Conservation (phyloP, 1,140 invertebrate species). For the Dendroctonus valens region DNA sequence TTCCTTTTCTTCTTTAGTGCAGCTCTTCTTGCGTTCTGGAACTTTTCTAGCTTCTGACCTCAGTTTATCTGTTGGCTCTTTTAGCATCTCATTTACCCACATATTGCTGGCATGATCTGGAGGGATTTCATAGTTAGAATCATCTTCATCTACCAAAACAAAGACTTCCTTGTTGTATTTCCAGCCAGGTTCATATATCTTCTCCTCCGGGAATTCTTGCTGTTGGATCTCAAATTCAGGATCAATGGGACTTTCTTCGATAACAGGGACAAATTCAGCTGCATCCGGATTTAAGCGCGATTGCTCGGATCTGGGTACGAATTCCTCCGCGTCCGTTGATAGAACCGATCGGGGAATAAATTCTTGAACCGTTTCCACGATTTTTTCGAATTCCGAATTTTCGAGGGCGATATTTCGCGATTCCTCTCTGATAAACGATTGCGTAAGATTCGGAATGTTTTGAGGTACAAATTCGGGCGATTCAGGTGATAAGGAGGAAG, state of each 20-base stretch:
- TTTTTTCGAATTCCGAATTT: constrained; percentile 43
- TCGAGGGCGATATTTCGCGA: background rate
- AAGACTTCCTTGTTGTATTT: constrained; percentile 36
- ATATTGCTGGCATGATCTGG: constrained; percentile 39
- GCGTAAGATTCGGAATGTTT: constrained; percentile 1
- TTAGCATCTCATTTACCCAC: constrained; percentile 43
- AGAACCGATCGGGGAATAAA: constrained; percentile 42
- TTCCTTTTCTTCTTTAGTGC: constrained; percentile 32
- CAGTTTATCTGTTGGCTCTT: constrained; percentile 33
- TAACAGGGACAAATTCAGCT: constrained; percentile 46
- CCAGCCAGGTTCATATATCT: constrained; percentile 35
- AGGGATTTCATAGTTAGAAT: constrained; percentile 36
- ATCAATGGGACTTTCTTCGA: constrained; percentile 17
- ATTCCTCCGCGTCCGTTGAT: constrained; percentile 44
- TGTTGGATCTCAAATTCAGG: constrained; percentile 3
- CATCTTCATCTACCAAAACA: constrained; percentile 31
- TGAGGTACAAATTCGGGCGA: constrained; percentile 23
- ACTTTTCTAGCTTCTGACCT: constrained; percentile 17
- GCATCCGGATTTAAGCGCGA: constrained; percentile 48
- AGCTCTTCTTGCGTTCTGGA: constrained; percentile 18
- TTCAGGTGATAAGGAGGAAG: constrained; percentile 20
- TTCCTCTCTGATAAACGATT: constrained; percentile 22
- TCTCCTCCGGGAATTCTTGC: constrained; percentile 17
- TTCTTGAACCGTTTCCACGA: constrained; percentile 41
- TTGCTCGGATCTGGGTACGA: constrained; percentile 40